These are phyloP conservation scores for Scaptomyza flava DNA, from an alignment of 2,888 invertebrate species.

Conservation along the genomic window DNA sequence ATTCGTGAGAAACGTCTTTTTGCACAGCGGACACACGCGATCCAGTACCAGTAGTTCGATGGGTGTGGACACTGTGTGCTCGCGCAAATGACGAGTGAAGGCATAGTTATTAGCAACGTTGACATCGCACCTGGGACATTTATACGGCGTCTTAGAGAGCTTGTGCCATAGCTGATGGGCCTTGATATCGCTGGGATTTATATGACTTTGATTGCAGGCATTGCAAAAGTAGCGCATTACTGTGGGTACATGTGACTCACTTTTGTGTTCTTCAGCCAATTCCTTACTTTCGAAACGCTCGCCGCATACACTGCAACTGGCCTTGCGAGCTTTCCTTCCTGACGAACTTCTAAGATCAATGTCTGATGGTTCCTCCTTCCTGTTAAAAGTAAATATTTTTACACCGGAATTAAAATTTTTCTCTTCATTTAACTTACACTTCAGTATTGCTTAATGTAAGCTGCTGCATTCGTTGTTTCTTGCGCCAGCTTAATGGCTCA, in stretches of 20 bases:
- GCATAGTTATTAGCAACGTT: conserved; percentile 75
- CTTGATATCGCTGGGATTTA: conserved; percentile 80
- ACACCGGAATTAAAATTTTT: background rate
- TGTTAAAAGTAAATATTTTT: conserved; percentile 19
- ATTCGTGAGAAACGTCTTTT: conserved; percentile 80
- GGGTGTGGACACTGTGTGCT: conserved; percentile 66
- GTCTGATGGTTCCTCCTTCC: conserved; percentile 76
- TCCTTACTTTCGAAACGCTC: conserved; percentile 75
- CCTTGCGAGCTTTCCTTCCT: conserved; percentile 49
- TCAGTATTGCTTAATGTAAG: conserved; percentile 60
- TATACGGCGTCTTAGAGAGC: conserved; percentile 83
- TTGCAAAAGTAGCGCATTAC: conserved; percentile 84
- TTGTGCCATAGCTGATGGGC: conserved; percentile 85
- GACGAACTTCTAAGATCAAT: conserved; percentile 16
- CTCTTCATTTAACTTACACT: conserved; percentile 58
- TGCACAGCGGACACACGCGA: conserved; percentile 82
- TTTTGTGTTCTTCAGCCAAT: conserved; percentile 75
- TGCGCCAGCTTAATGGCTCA: conserved; percentile 50
- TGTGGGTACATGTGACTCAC: conserved; percentile 72
- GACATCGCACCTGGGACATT: conserved; percentile 84
- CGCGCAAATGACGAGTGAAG: conserved; percentile 77
- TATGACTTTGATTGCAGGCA: conserved; percentile 85
- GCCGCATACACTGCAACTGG: conserved; percentile 74
- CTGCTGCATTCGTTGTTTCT: conserved; percentile 66
- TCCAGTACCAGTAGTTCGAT: conserved; percentile 74